Conservation (phyloP, 2,113 vertebrate species). For the Dromiciops gliroides region DNA sequence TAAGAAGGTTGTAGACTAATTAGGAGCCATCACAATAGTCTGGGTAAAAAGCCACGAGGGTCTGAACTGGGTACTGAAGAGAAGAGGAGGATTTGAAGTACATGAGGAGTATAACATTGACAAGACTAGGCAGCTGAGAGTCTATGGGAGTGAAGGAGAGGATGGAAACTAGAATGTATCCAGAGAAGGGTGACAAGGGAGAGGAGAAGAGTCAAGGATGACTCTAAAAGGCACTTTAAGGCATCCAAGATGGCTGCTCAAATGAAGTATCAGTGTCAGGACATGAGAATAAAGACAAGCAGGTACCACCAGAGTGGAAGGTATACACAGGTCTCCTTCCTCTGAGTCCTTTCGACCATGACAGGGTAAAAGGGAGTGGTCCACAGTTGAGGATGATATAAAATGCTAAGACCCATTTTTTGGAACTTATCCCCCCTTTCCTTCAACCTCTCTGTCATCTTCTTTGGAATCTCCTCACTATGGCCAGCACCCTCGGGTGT, state of each 20-base stretch:
- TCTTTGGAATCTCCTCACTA: background rate
- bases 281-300: background rate
- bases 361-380: background rate
- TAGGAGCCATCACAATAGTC: background rate
- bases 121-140: background rate
- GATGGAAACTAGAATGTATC: background rate
- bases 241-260: background rate
- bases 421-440: background rate
- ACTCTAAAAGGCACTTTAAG: background rate
- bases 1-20: background rate
- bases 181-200: background rate
- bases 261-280: background rate
- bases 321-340: background rate
- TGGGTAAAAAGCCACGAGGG: background rate
- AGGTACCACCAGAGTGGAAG: background rate
- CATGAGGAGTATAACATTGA: background rate
- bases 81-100: background rate
- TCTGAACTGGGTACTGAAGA: background rate
- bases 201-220: background rate
- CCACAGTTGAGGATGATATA: background rate
- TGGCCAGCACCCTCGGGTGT: background rate
- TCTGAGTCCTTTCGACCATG: background rate
- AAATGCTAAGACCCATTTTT: background rate
- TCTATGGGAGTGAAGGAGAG: background rate
- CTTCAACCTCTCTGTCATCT: background rate